Percentiles rank a stretch among this genome's conserved stretches.
These are phyloP conservation scores for Narcine bancroftii DNA, from an alignment of 2,113 vertebrate genomes.

Conservation along the genomic window DNA sequence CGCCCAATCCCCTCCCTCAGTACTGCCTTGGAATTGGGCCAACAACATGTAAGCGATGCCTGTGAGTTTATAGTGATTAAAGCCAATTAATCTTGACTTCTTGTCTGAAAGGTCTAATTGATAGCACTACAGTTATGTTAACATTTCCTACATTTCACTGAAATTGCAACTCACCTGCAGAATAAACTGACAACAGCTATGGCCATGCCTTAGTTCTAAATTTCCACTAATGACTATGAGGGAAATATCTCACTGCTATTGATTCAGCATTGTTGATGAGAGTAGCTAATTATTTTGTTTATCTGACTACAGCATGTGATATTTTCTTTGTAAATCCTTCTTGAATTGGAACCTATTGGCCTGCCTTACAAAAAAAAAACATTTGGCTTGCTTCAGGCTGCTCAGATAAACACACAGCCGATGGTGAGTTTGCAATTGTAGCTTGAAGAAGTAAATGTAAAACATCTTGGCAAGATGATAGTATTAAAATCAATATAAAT, in stretches of 20 bases:
- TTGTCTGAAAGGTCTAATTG: no score
- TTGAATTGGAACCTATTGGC: background rate
- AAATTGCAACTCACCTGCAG: background rate
- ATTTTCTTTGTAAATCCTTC: background rate
- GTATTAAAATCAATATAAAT: slow-evolving; percentile 26
- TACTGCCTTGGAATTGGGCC: no score
- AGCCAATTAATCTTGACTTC: no score
- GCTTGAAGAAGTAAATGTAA: slow-evolving; percentile 21
- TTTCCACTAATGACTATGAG: background rate
- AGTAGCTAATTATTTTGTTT: background rate
- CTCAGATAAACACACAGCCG: slow-evolving; percentile 1
- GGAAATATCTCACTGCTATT: background rate
- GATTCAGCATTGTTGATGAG: background rate
- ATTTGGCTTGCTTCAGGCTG: background rate
- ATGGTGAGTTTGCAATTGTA: background rate
- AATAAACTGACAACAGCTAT: background rate
- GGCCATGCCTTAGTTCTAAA: background rate
- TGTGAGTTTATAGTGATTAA: no score
- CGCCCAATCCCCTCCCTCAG: no score
- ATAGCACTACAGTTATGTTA: no score
- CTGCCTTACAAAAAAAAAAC: background rate
- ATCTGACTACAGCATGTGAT: background rate
- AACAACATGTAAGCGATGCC: no score
- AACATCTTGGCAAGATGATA: slow-evolving; percentile 12
- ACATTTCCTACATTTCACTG: background rate